These are phyloP conservation scores for Lysandra coridon DNA, from an alignment of 2,888 invertebrate genomes.

Conservation along the genomic window DNA sequence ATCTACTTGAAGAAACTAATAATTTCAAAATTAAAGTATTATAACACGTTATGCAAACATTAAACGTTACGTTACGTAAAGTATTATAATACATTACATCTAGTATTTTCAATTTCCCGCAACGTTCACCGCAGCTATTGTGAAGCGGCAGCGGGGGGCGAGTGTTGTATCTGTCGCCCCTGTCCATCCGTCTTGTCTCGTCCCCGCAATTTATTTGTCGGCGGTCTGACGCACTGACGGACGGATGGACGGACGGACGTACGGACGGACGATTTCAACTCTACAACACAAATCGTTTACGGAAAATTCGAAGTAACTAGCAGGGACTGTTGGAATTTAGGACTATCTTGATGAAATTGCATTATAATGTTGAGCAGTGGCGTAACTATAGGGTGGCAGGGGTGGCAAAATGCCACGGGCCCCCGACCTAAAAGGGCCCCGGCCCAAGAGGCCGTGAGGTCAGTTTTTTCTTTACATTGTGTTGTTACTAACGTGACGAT, in stretches of 20 bases:
- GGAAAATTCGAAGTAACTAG: not conserved
- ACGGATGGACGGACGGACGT: slow-evolving; percentile 48
- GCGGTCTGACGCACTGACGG: slow-evolving; percentile 46
- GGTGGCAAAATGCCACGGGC: no score
- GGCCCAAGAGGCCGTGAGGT: no score
- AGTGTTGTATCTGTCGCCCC: slow-evolving; percentile 38
- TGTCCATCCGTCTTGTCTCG: slow-evolving; percentile 50
- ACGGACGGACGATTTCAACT: slow-evolving; percentile 36
- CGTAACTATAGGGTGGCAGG: no score
- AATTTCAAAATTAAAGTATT: no score
- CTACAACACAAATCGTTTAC: slow-evolving; percentile 19
- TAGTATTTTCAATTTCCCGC: not conserved
- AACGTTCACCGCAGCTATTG: slow-evolving; percentile 27
- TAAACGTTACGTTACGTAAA: no score
- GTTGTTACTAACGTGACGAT: no score
- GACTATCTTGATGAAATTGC: not conserved
- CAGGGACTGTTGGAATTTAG: not conserved
- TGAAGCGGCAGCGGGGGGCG: slow-evolving; percentile 36
- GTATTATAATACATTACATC: not conserved
- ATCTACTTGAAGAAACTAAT: no score
- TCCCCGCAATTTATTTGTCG: slow-evolving; percentile 55
- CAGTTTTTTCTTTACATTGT: no score
- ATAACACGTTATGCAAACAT: no score
- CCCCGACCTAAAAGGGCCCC: no score
- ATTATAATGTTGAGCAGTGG: no score